Evolutionary conservation across 2,888 invertebrate genomes (phyloP).

Genomic region (Chrysolina oricalcia): DNA sequence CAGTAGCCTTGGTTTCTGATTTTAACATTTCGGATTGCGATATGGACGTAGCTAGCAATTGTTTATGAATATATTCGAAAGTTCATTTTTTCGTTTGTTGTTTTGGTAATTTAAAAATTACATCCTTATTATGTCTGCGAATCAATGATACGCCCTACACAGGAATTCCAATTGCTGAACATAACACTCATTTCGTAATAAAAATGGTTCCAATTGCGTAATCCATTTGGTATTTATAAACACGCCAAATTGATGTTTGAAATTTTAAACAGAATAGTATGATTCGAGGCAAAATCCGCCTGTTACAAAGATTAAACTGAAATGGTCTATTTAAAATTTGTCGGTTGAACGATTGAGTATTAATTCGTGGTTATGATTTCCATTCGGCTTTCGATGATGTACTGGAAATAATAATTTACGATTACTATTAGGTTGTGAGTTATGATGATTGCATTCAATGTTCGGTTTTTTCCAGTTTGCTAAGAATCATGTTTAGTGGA

Average conservation of each 20-base stretch:
- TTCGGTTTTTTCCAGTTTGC: too few relatives aligned
- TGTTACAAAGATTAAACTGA: neutral
- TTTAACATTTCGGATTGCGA: too few relatives aligned
- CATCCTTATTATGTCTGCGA: conserved; percentile 2
- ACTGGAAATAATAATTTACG: too few relatives aligned
- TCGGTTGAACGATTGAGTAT: neutral
- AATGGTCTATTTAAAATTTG: conserved; percentile 11
- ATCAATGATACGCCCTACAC: neutral
- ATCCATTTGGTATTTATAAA: conserved; percentile 28
- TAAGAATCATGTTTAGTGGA: too few relatives aligned
- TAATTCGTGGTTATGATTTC: neutral
- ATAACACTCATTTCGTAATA: conserved; percentile 5
- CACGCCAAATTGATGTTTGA: conserved; percentile 20
- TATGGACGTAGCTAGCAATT: neutral
- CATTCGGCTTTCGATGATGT: neutral
- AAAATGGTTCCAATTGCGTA: conserved; percentile 13
- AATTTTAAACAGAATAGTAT: conserved; percentile 21
- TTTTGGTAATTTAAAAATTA: neutral
- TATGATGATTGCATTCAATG: too few relatives aligned
- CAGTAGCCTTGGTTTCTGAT: too few relatives aligned
- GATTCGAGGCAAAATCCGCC: neutral
- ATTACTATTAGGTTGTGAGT: too few relatives aligned
- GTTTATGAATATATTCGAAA: neutral
- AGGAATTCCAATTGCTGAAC: conserved; percentile 20
- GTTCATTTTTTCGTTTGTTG: neutral